These are phyloP conservation scores for Bombus ignitus DNA, from an alignment of 1,140 invertebrate species.

Conservation along the genomic window DNA sequence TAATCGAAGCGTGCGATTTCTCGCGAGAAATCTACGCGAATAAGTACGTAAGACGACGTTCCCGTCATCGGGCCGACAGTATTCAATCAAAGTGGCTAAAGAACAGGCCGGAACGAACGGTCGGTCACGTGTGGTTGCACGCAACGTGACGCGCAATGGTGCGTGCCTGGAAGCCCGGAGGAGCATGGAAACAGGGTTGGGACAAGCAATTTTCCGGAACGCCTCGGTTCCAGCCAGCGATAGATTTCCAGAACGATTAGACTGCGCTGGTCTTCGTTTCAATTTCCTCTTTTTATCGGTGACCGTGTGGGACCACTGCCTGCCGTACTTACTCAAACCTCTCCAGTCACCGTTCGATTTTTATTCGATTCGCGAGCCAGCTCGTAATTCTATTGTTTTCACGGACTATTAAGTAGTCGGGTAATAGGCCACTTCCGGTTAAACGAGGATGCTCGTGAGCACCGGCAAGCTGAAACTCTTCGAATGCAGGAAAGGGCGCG, in stretches of 20 bases:
- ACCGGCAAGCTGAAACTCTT: constrained; percentile 70
- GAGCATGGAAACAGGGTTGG: constrained; percentile 26
- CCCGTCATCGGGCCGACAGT: neutral
- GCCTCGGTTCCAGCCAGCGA: constrained; percentile 56
- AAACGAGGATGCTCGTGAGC: constrained; percentile 64
- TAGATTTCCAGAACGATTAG: constrained; percentile 73
- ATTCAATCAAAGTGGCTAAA: constrained; percentile 22
- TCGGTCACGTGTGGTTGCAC: constrained; percentile 48
- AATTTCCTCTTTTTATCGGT: constrained; percentile 71
- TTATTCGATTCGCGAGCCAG: constrained; percentile 76
- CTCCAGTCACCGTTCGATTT: constrained; percentile 69
- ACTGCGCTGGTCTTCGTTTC: constrained; percentile 41
- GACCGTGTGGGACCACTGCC: neutral
- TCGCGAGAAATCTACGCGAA: no score
- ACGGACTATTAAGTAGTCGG: constrained; percentile 82
- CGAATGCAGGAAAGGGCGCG: constrained; percentile 83
- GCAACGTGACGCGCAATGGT: constrained; percentile 44
- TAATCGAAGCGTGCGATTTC: no score
- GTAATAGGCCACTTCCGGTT: constrained; percentile 81
- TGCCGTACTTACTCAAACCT: neutral
- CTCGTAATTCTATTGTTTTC: constrained; percentile 83
- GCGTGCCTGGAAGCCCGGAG: constrained; percentile 31
- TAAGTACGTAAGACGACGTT: neutral
- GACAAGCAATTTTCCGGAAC: constrained; percentile 64
- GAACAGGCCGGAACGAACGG: neutral